phyloP scores from a whole-genome alignment of 2,113 vertebrate genomes.

The Vulpes lagopus region DNA sequence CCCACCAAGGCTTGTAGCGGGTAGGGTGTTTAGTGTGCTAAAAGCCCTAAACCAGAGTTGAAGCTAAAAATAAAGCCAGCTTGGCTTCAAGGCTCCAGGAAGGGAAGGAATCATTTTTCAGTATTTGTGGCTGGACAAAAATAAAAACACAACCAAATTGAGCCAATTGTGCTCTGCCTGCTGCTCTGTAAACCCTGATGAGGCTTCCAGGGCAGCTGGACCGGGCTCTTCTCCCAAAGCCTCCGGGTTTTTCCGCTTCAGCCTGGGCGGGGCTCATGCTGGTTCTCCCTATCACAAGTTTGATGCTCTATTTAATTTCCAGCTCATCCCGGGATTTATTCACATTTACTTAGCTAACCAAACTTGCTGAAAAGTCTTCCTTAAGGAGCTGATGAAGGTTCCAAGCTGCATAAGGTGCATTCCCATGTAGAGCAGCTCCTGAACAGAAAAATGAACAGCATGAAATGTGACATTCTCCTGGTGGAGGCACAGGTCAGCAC shows the following conservation, averaged over 20 bases:
- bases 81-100: slow-evolving; percentile 54
- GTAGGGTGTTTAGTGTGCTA: not conserved
- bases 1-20: not conserved
- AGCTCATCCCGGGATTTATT: not conserved
- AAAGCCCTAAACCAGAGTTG: slow-evolving; percentile 59
- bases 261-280: not conserved
- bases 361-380: slow-evolving; percentile 41
- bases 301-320: not conserved
- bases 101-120: slow-evolving; percentile 69
- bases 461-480: not conserved
- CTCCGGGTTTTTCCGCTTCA: not conserved
- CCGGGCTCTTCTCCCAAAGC: slow-evolving; percentile 4
- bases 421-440: not conserved
- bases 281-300: not conserved
- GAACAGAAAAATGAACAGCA: slow-evolving; percentile 19
- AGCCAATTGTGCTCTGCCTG: slow-evolving; percentile 37
- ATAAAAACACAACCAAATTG: slow-evolving; percentile 81
- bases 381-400: not conserved
- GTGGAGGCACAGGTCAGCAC: slow-evolving; percentile 48
- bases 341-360: not conserved
- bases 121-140: slow-evolving; percentile 78
- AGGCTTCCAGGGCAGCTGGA: slow-evolving; percentile 10
- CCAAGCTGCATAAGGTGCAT: not conserved
- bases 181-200: slow-evolving; percentile 38
- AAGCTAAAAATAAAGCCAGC: slow-evolving; percentile 58